Conservation (phyloP, 2,888 invertebrate species). For the Parapristionchus giblindavisi region DNA sequence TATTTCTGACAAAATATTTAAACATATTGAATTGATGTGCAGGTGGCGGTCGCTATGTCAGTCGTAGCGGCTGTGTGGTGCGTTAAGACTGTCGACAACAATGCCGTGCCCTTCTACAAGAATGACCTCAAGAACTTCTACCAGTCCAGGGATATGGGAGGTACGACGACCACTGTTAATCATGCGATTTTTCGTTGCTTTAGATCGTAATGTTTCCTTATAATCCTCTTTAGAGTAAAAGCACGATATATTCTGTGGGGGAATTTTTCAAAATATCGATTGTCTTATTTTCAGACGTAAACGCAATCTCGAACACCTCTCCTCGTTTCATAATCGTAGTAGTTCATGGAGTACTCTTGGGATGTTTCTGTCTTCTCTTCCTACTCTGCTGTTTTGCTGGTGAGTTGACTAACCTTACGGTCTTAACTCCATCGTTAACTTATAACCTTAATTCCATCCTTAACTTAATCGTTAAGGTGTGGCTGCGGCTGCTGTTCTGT, state of each 20-base stretch:
- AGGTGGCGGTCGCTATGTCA: conserved; percentile 65
- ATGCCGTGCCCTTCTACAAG: conserved; percentile 65
- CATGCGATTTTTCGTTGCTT: too few species aligned
- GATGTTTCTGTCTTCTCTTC: conserved; percentile 59
- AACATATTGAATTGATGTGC: too few species aligned
- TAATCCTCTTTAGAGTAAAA: too few species aligned
- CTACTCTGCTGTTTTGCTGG: conserved; percentile 57
- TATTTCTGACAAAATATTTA: too few species aligned
- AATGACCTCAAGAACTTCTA: conserved; percentile 63
- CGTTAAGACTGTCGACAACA: conserved; percentile 67
- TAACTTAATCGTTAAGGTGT: conserved; percentile 4
- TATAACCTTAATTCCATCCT: not conserved
- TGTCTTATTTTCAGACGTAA: not conserved
- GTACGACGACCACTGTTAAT: not conserved
- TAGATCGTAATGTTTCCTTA: too few species aligned
- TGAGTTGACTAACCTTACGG: not conserved
- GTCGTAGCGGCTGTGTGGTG: conserved; percentile 68
- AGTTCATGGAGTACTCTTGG: conserved; percentile 64
- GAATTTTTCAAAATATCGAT: not conserved
- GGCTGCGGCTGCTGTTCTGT: conserved; percentile 29
- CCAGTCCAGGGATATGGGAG: conserved; percentile 45
- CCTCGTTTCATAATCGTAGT: conserved; percentile 65
- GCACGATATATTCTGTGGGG: too few species aligned
- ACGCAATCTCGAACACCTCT: conserved; percentile 46
- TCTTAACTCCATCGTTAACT: not conserved